phyloP scores from a whole-genome alignment of 2,797 vertebrate species.

The Dendrocincla fuliginosa region DNA sequence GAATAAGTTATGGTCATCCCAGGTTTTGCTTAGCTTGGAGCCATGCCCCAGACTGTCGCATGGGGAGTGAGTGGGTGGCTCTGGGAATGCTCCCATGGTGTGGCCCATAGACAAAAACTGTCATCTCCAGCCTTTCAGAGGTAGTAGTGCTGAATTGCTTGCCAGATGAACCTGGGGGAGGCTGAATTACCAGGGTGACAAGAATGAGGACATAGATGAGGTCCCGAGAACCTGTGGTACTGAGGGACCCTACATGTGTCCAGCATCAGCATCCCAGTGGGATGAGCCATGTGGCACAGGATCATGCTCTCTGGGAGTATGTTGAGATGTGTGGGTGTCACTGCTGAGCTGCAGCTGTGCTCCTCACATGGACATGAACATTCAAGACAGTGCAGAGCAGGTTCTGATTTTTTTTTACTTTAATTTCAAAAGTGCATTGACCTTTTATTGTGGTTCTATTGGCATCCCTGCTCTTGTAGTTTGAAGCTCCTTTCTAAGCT shows the following conservation, averaged over 20 bases:
- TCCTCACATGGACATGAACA: accelerated
- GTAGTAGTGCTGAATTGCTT: neutral
- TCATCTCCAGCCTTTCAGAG: neutral
- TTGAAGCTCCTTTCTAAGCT: neutral
- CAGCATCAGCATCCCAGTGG: neutral
- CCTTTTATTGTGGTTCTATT: neutral
- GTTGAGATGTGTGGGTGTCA: accelerated
- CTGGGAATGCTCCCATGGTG: too few species aligned
- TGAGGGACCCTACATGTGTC: too few species aligned
- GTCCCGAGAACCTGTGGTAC: accelerated
- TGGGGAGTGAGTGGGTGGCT: neutral
- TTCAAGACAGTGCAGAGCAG: neutral
- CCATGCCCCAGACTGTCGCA: accelerated
- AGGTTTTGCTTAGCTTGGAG: neutral
- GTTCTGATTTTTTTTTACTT: neutral
- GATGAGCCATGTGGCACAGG: accelerated
- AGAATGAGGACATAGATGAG: neutral
- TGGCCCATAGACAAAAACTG: accelerated
- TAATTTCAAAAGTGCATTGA: neutral
- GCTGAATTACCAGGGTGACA: neutral
- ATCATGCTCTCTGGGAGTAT: neutral
- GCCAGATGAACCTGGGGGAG: accelerated
- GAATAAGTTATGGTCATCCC: accelerated
- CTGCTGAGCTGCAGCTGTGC: neutral
- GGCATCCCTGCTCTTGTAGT: neutral